Base-by-base conservation (phyloP, 2,113 vertebrate genomes). In the Cyanoderma ruficeps region DNA sequence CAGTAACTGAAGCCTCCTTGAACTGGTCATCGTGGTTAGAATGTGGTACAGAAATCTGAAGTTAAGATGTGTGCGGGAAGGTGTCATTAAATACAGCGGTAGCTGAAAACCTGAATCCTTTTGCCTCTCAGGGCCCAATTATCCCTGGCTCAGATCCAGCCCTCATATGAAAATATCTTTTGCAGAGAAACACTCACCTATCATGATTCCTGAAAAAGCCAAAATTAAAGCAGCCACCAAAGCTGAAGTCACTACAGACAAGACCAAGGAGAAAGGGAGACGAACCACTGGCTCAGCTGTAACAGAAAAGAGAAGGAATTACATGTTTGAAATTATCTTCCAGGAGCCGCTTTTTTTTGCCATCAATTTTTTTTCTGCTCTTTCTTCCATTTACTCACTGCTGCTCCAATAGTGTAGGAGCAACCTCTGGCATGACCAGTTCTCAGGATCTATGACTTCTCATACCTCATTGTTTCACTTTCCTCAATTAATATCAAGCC, bases 181-280 rank as follows among this genome's bases (percentile, higher is more conserved):
- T 59, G 49, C 49, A 60, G 72, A 86, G 55, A 91, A 82, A 59
- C 69, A 98, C 99, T 98, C 94, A 99, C 99, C 99, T 84, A 99
- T 99, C 99, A 99, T 99, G 96, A 99, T 99, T 71, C 99, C 99
- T 0, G 99, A 99, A 96, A 99, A 99, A 15, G 98, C 99, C 96
- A 99, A 98, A 96, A 99, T 98, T 33, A 99, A 98, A 79, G 98
- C 99, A 16, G 99, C 99, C 84, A 99, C 99, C 90, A 99, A 97
- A 30, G 99, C 99, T 4, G 99, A 99, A 31, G 99, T 99, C 81
- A 99, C 99, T 27, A 99, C 99, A 1, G 99, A 99, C 77, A 99
- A 98, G 55, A 98, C 98, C 96, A 99, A 97, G 17, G 99, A 99
- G 67, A 99, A 98, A 1, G 98, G 98, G 60, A 98, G 97, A 83